These are phyloP conservation scores for Gerris buenoi DNA, from an alignment of 1,140 invertebrate species.

Conservation along the genomic window DNA sequence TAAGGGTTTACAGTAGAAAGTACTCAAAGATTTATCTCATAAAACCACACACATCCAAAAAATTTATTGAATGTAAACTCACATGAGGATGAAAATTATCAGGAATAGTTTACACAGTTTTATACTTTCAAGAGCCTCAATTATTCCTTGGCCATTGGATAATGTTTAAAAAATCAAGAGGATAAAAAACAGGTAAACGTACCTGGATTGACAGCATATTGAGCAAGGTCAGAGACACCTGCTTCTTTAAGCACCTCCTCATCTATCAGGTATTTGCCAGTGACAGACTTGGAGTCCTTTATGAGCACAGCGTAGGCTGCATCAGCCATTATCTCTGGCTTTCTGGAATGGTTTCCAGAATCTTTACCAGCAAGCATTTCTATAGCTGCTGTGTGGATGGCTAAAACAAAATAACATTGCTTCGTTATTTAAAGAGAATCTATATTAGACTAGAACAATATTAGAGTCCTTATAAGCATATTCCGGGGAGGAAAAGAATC, in stretches of 20 bases:
- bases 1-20: no score
- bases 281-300: constrained; percentile 57
- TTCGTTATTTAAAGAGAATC: no score
- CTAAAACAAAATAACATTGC: constrained; percentile 37
- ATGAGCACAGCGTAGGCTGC: constrained; percentile 82
- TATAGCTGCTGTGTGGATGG: constrained; percentile 89
- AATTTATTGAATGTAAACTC: no score
- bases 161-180: not conserved
- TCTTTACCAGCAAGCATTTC: constrained; percentile 64
- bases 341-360: constrained; percentile 43
- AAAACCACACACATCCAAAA: no score
- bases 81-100: no score
- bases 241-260: constrained; percentile 70
- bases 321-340: constrained; percentile 87
- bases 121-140: no score
- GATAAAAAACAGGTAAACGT: constrained; percentile 13
- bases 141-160: no score
- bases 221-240: constrained; percentile 68
- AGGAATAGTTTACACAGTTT: no score
- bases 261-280: constrained; percentile 89
- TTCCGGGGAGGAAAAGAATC: no score
- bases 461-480: no score
- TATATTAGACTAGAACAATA: no score
- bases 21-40: no score
- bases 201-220: constrained; percentile 73